A percentile compares a stretch with the other conserved stretches of the same genome.
Evolutionary conservation across 1,140 invertebrate genomes (phyloP).

Genomic region (Leptinotarsa defecta): DNA sequence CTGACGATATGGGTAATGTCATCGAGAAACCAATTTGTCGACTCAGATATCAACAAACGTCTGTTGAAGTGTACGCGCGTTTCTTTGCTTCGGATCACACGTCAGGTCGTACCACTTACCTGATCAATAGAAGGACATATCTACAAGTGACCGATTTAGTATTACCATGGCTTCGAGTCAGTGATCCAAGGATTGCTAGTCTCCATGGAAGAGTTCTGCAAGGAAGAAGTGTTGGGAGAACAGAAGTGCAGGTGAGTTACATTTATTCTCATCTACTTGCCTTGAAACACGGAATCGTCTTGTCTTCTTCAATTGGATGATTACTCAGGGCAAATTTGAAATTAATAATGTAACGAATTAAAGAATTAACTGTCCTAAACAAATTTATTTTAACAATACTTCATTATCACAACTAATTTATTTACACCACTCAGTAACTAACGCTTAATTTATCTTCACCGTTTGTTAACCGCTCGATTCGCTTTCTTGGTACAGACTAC

Average conservation of each 20-base stretch:
- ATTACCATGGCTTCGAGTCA: conserved; percentile 77
- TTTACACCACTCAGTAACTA: too few relatives aligned
- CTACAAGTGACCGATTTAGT: conserved; percentile 91
- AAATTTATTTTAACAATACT: too few relatives aligned
- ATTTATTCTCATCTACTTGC: too few relatives aligned
- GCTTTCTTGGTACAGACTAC: too few relatives aligned
- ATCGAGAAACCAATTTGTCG: conserved; percentile 71
- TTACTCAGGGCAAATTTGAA: too few relatives aligned
- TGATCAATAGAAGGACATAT: conserved; percentile 85
- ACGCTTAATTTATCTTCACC: too few relatives aligned
- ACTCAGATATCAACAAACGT: conserved; percentile 86
- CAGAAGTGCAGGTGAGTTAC: conserved; percentile 82
- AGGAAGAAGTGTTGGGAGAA: conserved; percentile 84
- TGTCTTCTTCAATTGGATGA: too few relatives aligned
- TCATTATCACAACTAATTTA: too few relatives aligned
- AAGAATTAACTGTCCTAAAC: too few relatives aligned
- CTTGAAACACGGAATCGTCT: too few relatives aligned
- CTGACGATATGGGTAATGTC: conserved; percentile 62
- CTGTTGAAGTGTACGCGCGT: conserved; percentile 86
- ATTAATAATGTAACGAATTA: too few relatives aligned
- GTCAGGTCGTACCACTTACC: conserved; percentile 86
- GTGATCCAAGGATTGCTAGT: conserved; percentile 85
- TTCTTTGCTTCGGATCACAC: conserved; percentile 91
- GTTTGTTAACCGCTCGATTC: too few relatives aligned
- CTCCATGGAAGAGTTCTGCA: conserved; percentile 81